Base-by-base conservation (phyloP, 2,888 invertebrate species). In the Digitonthophagus gazella region DNA sequence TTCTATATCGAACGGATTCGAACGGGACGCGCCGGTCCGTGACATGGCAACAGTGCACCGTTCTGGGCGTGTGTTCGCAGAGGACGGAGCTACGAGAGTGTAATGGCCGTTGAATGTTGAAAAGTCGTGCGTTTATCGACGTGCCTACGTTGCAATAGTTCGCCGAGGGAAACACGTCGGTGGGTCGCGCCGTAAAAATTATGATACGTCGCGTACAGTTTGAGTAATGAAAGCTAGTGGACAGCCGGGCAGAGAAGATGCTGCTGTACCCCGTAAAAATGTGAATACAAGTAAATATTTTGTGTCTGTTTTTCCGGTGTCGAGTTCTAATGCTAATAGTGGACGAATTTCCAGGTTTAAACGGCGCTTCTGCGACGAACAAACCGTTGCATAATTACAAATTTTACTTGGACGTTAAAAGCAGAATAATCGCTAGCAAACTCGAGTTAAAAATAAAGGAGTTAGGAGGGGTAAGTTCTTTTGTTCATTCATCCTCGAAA, bases 391-490 rank as follows among this genome's bases (percentile, higher is more conserved):
- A 86, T 77, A 88, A 89, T 81, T 90, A 89, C 79, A 89, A 87
- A 80, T 91, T 92, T 84, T 92, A 91, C 82, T 86, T 92, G 86
- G 91, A 92, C 80, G 87, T 92, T 76, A 89, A 90, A 84, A 91
- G 90, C 78, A 88, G 89, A 84, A 86, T 86, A 75, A 82, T 88
- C 68, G 85, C 88, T 71, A 84, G 86, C 77, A 89, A 88, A 74
- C 82, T 92, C 82, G 91, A 91, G 77, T 84, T 86, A 73, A 89
- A 88, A 81, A 88, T 92, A 76, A 89, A 89, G 80, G 86, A 89
- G 76, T 86, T 92, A 82, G 92, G 92, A 74, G 89, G 91, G 83
- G 91, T 91, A 83, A 89, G 90, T 85, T 68, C 64, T 64, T 54
- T 56, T 19, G 55, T 69, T 20, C 20, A 66, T n/a, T 18, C 22